Evolutionary conservation across 2,888 invertebrate genomes (phyloP).

Genomic region (Panzeria rudis): DNA sequence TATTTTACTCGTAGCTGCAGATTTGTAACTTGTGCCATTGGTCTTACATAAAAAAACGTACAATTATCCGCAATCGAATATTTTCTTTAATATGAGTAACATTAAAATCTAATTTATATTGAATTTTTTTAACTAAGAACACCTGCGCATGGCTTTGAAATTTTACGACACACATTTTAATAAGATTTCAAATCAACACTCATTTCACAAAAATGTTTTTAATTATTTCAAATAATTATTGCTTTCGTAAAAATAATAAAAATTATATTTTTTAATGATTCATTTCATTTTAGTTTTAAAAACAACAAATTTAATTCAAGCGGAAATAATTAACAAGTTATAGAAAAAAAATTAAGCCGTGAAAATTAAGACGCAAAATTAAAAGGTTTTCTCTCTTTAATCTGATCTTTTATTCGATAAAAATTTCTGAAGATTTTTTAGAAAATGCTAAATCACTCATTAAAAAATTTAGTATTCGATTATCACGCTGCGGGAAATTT

Average conservation of each 20-base stretch:
- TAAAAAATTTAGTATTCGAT: no score
- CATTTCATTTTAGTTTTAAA: slow-evolving; percentile 16
- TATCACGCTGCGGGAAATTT: no score
- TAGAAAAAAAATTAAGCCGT: not conserved
- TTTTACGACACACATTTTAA: not conserved
- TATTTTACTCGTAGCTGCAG: no score
- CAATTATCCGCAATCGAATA: no score
- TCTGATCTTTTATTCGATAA: not conserved
- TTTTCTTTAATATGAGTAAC: not conserved
- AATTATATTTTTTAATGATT: slow-evolving; percentile 24
- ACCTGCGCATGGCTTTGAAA: not conserved
- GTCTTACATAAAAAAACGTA: no score
- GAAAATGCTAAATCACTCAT: no score
- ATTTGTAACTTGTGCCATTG: no score
- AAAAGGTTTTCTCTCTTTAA: not conserved
- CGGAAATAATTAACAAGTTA: slow-evolving; percentile 40
- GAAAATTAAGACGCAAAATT: not conserved
- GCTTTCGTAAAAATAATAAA: not conserved
- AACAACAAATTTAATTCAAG: not conserved
- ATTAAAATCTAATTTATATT: not conserved
- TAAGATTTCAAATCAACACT: not conserved
- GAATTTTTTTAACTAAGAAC: not conserved
- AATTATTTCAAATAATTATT: slow-evolving; percentile 18
- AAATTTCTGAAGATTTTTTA: no score
- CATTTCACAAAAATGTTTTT: slow-evolving; percentile 16